Evolutionary conservation across 2,797 vertebrate genomes (phyloP).

Genomic region (Austrolebias charrua): DNA sequence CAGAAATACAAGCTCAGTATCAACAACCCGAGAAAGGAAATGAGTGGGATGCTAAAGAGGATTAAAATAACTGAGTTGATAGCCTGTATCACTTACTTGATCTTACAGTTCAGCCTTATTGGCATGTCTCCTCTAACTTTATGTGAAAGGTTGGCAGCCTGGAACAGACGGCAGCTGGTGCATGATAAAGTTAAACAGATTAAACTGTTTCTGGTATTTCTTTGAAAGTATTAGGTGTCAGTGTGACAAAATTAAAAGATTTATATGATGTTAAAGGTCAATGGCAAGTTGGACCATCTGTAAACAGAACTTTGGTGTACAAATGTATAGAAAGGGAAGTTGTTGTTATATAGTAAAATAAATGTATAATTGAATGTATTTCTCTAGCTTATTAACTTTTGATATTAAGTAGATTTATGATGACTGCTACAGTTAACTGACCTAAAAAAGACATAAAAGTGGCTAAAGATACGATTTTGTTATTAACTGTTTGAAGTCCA

Average conservation of each 20-base stretch:
- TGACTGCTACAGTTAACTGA: no score
- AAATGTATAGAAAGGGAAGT: slow-evolving; percentile 23
- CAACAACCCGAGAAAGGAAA: slow-evolving; percentile 33
- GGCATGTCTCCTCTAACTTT: slow-evolving; percentile 17
- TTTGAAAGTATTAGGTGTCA: slow-evolving; percentile 7
- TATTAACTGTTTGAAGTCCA: no score
- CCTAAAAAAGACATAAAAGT: no score
- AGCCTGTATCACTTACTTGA: slow-evolving; percentile 47
- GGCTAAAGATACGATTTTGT: no score
- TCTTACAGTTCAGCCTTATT: slow-evolving; percentile 32
- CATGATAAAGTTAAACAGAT: slow-evolving; percentile 12
- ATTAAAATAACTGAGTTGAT: slow-evolving; percentile 52
- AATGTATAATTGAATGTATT: no score
- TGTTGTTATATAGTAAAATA: no score
- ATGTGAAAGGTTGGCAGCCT: slow-evolving; percentile 24
- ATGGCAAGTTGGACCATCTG: slow-evolving; percentile 25
- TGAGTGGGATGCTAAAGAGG: slow-evolving; percentile 53
- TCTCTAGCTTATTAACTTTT: no score
- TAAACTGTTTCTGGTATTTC: slow-evolving; percentile 1
- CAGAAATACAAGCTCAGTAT: slow-evolving; percentile 46
- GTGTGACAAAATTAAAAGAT: neutral
- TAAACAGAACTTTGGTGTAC: slow-evolving; percentile 49
- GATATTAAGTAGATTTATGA: no score
- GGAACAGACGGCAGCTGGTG: slow-evolving; percentile 8
- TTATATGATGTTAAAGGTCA: slow-evolving; percentile 30